Conservation (phyloP, 2,888 invertebrate genomes). For the Maniola hyperantus region DNA sequence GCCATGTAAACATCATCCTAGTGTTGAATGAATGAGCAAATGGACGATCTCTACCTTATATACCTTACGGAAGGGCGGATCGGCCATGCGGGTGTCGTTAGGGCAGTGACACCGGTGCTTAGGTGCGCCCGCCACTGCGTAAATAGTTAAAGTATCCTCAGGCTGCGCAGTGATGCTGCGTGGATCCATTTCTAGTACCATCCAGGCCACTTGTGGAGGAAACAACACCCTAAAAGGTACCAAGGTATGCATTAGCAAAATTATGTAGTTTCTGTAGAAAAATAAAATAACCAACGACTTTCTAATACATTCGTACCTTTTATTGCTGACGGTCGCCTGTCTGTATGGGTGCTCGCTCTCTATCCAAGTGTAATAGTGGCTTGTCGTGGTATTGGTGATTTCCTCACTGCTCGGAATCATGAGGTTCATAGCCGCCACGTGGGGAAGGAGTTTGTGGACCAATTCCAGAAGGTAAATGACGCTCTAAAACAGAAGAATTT, state of each 20-base stretch:
- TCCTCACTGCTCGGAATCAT: conserved; percentile 67
- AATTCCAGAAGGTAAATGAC: conserved; percentile 92
- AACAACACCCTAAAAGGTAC: conserved; percentile 88
- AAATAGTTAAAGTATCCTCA: conserved; percentile 92
- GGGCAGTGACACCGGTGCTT: conserved; percentile 65
- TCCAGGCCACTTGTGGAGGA: conserved; percentile 94
- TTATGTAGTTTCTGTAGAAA: too few species aligned
- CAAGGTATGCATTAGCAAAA: too few species aligned
- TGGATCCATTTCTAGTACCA: conserved; percentile 96
- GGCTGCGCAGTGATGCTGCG: conserved; percentile 96
- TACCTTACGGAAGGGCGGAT: conserved; percentile 75
- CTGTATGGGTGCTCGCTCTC: conserved; percentile 99
- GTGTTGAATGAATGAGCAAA: conserved; percentile 41
- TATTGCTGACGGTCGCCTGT: conserved; percentile 92
- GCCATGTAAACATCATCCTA: conserved; percentile 25
- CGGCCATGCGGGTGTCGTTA: conserved; percentile 53
- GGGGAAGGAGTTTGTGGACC: conserved; percentile 94
- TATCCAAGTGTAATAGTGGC: conserved; percentile 94
- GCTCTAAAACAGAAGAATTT: conserved; percentile 81
- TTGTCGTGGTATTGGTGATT: conserved; percentile 84
- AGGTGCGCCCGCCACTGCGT: conserved; percentile 68
- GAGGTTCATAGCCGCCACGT: conserved; percentile 93
- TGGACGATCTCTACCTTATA: conserved; percentile 64
- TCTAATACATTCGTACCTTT: conserved; percentile 78
- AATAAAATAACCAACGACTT: neutral